phyloP scores from a whole-genome alignment of 92 coral and sea anemone genomes.

The Pocillopora meandrina region DNA sequence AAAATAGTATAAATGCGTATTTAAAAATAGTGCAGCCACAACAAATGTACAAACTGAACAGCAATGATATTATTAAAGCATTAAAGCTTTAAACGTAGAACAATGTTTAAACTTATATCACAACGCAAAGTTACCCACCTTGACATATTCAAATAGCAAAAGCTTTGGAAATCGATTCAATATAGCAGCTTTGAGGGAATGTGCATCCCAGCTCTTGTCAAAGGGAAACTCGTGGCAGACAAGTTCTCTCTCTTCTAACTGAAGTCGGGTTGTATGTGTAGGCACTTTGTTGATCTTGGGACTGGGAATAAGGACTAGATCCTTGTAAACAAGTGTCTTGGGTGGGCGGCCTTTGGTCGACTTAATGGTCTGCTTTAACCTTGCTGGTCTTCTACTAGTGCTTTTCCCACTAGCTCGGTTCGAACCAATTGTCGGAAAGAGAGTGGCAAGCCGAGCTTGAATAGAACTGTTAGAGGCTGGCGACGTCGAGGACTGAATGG shows the following conservation, averaged over 20 bases:
- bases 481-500: background rate
- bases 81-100: no score
- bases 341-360: constrained; percentile 27
- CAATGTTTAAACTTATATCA: no score
- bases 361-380: constrained; percentile 12
- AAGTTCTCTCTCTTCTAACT: constrained; percentile 39
- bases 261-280: constrained; percentile 35
- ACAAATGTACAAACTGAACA: no score
- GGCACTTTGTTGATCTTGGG: constrained; percentile 35
- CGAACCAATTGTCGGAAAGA: no score
- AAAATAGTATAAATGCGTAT: no score
- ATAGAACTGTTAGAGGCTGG: no score
- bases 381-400: no score
- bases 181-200: constrained; percentile 28
- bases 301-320: constrained; percentile 35
- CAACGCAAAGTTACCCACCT: background rate
- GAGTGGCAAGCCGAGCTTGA: no score
- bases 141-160: constrained; percentile 6
- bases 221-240: constrained; percentile 42
- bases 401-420: no score
- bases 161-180: constrained; percentile 25
- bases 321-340: constrained; percentile 33
- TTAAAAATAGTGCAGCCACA: no score
- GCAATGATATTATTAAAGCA: no score
- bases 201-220: constrained; percentile 40